Conservation (phyloP, 2,113 vertebrate species). For the Halichoeres trimaculatus region DNA sequence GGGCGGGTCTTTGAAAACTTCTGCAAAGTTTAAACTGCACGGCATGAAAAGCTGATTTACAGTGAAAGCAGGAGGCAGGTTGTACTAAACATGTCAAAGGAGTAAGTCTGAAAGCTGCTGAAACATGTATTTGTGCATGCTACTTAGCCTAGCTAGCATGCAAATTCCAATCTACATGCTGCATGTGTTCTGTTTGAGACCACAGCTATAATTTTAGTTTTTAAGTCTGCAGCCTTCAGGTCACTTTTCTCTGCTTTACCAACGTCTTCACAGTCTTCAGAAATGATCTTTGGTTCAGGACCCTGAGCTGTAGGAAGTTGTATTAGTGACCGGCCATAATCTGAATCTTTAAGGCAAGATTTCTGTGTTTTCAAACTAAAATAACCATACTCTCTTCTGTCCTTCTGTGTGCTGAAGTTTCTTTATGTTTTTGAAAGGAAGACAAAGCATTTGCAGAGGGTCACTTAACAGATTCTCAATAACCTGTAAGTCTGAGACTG, state of each 20-base stretch:
- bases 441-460: constrained; percentile 13
- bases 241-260: background rate
- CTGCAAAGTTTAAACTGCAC: background rate
- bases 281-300: background rate
- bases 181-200: no score
- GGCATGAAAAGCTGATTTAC: background rate
- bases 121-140: no score
- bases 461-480: constrained; percentile 36
- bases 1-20: background rate
- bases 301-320: constrained; percentile 19
- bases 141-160: no score
- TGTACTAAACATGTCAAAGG: background rate
- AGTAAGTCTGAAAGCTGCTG: no score
- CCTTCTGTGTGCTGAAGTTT: background rate
- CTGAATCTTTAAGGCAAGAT: background rate
- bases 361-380: no score
- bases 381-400: background rate
- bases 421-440: constrained; percentile 30
- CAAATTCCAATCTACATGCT: no score
- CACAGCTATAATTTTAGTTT: no score
- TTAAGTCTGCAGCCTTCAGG: background rate
- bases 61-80: background rate
- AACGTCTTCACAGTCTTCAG: constrained; percentile 10
- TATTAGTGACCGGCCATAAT: background rate
- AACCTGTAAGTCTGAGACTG: constrained; percentile 25